These are phyloP conservation scores for Spialia ferax DNA, from an alignment of 2,888 invertebrate species.

Conservation along the genomic window DNA sequence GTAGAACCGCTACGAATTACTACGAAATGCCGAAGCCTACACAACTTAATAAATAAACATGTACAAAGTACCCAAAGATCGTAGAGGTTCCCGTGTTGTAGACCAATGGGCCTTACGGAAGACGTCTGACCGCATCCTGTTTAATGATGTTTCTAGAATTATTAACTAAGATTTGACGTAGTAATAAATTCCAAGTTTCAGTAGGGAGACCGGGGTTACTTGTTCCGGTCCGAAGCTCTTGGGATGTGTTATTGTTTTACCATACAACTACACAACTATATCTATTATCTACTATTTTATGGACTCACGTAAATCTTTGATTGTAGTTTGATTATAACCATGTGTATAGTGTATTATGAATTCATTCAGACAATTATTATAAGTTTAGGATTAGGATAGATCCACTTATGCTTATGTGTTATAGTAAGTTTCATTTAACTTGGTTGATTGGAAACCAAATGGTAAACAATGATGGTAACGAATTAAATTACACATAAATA, in stretches of 20 bases:
- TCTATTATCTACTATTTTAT: too few relatives aligned
- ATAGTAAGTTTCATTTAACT: too few relatives aligned
- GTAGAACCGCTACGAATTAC: constrained; percentile 7
- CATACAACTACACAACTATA: constrained; percentile 14
- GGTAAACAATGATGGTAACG: too few relatives aligned
- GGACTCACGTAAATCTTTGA: too few relatives aligned
- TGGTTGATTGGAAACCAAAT: too few relatives aligned
- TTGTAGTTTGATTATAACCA: too few relatives aligned
- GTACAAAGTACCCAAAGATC: constrained; percentile 24
- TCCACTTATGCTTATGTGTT: too few relatives aligned
- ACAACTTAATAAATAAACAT: constrained; percentile 29
- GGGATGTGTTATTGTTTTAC: constrained; percentile 72
- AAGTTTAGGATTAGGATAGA: too few relatives aligned
- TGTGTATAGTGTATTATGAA: too few relatives aligned
- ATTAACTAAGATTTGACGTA: constrained; percentile 84
- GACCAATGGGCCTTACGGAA: constrained; percentile 58
- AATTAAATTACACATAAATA: too few relatives aligned
- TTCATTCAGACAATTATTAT: too few relatives aligned
- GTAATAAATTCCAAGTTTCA: constrained; percentile 77
- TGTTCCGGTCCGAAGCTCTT: constrained; percentile 77
- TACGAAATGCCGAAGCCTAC: too few relatives aligned
- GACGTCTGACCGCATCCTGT: constrained; percentile 77
- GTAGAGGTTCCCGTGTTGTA: constrained; percentile 40
- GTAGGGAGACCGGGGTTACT: constrained; percentile 65
- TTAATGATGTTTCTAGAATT: constrained; percentile 84